A percentile compares a stretch with the other conserved stretches of the same genome.
phyloP scores from a whole-genome alignment of 2,113 vertebrate genomes.

The Apodemus speciosus region DNA sequence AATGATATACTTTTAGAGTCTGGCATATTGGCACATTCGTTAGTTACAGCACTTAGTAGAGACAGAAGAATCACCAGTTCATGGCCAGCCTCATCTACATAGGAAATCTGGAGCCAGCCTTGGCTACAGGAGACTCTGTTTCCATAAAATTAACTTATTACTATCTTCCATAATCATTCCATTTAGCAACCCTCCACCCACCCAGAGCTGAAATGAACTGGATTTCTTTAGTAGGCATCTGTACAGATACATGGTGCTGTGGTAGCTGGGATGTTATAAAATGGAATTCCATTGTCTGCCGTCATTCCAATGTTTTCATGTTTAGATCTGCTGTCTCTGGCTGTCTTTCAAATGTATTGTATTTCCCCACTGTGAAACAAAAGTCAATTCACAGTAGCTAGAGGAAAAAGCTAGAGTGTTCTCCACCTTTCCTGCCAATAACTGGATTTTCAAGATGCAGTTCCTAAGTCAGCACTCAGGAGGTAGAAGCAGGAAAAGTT shows the following conservation, averaged over 20 bases:
- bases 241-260: not conserved
- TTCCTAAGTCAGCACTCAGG: slow-evolving; percentile 7
- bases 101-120: not conserved
- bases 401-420: not conserved
- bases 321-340: not conserved
- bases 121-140: not conserved
- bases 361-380: not conserved
- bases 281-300: slow-evolving; percentile 13
- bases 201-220: not conserved
- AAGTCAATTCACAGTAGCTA: slow-evolving; percentile 44
- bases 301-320: not conserved
- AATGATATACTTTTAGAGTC: not conserved
- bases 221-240: slow-evolving; percentile 13
- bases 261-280: not conserved
- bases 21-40: not conserved
- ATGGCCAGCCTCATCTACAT: not conserved
- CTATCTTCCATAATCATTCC: not conserved
- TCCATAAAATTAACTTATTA: slow-evolving; percentile 30
- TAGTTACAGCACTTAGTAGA: not conserved
- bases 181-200: not conserved
- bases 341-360: slow-evolving; percentile 30
- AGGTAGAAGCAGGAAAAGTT: not conserved
- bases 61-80: not conserved
- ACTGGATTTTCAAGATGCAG: slow-evolving; percentile 13
- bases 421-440: not conserved